Conservation (phyloP, 2,888 invertebrate genomes). For the Lissonota sp. region DNA sequence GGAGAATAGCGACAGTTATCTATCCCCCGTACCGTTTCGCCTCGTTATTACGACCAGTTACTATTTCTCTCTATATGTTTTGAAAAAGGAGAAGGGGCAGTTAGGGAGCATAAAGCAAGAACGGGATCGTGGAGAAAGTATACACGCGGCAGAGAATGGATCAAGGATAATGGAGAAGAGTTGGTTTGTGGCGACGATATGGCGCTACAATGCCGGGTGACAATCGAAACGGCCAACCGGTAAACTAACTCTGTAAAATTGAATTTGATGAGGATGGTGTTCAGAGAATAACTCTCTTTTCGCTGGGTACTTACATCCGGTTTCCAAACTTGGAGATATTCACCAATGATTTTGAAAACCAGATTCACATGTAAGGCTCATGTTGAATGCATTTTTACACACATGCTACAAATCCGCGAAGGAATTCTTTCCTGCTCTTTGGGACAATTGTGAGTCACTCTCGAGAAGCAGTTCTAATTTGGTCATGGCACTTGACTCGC, state of each 20-base stretch:
- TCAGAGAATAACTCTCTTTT: too few species aligned
- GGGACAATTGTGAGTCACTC: slow-evolving; percentile 52
- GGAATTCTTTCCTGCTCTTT: slow-evolving; percentile 33
- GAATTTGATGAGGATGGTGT: neutral
- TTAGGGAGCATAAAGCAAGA: slow-evolving; percentile 11
- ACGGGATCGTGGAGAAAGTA: slow-evolving; percentile 68
- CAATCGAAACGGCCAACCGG: neutral
- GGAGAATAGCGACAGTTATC: neutral
- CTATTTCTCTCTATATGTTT: slow-evolving; percentile 8
- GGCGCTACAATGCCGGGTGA: neutral
- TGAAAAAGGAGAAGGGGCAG: neutral
- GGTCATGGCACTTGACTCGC: slow-evolving; percentile 46
- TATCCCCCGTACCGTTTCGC: slow-evolving; percentile 12
- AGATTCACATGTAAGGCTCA: too few species aligned
- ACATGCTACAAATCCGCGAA: neutral
- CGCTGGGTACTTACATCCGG: too few species aligned
- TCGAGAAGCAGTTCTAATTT: slow-evolving; percentile 55
- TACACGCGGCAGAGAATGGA: slow-evolving; percentile 58
- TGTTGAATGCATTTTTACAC: too few species aligned
- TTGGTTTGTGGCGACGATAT: slow-evolving; percentile 20
- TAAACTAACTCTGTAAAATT: neutral
- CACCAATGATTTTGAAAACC: too few species aligned
- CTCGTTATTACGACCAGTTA: slow-evolving; percentile 25
- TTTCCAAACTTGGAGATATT: too few species aligned
- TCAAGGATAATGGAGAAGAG: slow-evolving; percentile 71